Conservation (phyloP, 2,113 vertebrate genomes). For the rat (Rattus norvegicus) region DNA sequence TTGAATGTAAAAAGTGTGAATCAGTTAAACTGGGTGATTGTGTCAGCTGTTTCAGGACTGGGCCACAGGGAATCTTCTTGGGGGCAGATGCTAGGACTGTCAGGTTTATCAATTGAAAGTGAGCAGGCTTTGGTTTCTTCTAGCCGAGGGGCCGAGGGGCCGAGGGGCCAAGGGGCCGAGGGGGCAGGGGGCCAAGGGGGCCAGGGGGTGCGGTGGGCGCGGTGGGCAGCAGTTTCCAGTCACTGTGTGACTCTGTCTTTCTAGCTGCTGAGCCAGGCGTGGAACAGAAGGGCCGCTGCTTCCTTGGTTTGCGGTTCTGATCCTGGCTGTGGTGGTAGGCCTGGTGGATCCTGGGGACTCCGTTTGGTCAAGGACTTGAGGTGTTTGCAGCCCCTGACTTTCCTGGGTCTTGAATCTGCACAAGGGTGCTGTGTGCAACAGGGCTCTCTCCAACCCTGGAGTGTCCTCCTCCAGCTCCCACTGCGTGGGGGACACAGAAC, state of each 20-base stretch:
- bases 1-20: background rate
- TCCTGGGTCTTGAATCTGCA: background rate
- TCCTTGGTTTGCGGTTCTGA: background rate
- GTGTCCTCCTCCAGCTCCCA: background rate
- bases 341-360: background rate
- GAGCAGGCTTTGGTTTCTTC: background rate
- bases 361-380: background rate
- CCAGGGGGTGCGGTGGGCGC: too few relatives aligned
- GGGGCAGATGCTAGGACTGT: background rate
- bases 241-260: fast-evolving
- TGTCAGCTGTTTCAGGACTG: background rate
- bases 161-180: too few relatives aligned
- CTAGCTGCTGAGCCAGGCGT: background rate
- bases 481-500: fast-evolving
- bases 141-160: background rate
- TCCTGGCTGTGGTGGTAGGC: fast-evolving
- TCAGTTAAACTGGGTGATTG: fast-evolving
- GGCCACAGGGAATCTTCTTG: background rate
- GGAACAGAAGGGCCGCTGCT: too few relatives aligned
- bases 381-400: background rate
- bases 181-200: too few relatives aligned
- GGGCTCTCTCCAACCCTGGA: too few relatives aligned
- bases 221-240: fast-evolving
- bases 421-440: background rate
- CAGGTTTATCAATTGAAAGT: background rate